Evolutionary conservation across 2,888 invertebrate species (phyloP).

Genomic region (Mantis religiosa): DNA sequence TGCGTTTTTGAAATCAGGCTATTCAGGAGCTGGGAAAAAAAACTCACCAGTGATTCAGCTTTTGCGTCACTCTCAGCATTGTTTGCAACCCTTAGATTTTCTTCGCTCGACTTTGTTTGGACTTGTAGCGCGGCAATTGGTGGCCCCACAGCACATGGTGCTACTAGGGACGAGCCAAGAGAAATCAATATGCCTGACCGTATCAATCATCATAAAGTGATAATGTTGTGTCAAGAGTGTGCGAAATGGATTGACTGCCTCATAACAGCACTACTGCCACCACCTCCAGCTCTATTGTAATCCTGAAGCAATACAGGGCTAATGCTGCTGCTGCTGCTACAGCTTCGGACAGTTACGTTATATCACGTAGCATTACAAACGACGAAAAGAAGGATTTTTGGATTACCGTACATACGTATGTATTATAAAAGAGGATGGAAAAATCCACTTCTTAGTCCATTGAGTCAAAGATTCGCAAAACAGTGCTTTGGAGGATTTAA

Average conservation of each 20-base stretch:
- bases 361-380: too few species aligned
- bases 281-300: too few species aligned
- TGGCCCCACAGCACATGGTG: background rate
- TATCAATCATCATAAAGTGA: background rate
- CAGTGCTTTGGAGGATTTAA: too few species aligned
- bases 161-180: background rate
- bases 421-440: too few species aligned
- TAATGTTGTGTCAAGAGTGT: background rate
- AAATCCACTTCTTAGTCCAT: too few species aligned
- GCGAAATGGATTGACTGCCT: background rate
- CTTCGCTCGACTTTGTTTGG: background rate
- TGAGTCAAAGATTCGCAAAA: too few species aligned
- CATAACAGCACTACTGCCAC: background rate
- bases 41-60: background rate
- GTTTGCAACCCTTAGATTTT: background rate
- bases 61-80: background rate
- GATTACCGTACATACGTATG: too few species aligned
- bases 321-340: too few species aligned
- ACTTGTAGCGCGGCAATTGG: background rate
- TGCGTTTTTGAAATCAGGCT: too few species aligned
- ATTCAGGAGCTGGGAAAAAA: background rate
- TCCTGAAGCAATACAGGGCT: too few species aligned
- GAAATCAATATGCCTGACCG: background rate
- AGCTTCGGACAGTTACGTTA: too few species aligned
- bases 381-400: too few species aligned